Percentiles rank a stretch among this genome's conserved stretches.
These are phyloP conservation scores for Berghia stephanieae DNA, from an alignment of 1,140 invertebrate genomes.

Conservation along the genomic window DNA sequence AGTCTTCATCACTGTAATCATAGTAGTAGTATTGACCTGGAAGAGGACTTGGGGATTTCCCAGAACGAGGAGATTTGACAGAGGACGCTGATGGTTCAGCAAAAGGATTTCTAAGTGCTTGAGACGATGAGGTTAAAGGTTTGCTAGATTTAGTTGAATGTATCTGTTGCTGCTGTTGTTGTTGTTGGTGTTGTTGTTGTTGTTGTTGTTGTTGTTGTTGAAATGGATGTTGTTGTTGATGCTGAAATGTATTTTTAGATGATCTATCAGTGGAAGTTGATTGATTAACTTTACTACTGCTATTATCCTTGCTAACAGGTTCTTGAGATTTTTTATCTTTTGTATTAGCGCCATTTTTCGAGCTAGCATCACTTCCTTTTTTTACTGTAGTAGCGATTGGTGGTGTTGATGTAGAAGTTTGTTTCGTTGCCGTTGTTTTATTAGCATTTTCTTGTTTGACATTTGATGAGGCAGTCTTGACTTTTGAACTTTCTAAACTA, in stretches of 20 bases:
- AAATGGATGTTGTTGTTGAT: neutral
- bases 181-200: neutral
- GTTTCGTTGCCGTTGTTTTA: neutral
- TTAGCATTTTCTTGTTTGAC: neutral
- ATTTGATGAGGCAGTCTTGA: neutral
- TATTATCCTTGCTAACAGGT: too few species aligned
- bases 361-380: too few species aligned
- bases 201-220: neutral
- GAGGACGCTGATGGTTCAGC: too few species aligned
- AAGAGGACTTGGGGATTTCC: slow-evolving; percentile 28
- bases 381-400: too few species aligned
- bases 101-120: slow-evolving; percentile 25
- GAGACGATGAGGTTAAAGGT: neutral
- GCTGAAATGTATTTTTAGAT: too few species aligned
- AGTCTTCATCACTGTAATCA: slow-evolving; percentile 61
- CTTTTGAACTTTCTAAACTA: neutral
- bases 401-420: neutral
- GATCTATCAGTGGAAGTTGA: too few species aligned
- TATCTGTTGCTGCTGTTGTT: neutral
- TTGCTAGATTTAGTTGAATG: too few species aligned
- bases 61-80: too few species aligned
- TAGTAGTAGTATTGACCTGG: slow-evolving; percentile 57
- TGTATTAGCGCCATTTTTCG: too few species aligned
- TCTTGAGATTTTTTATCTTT: too few species aligned
- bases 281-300: too few species aligned